Evolutionary conservation across 2,797 vertebrate species (phyloP), one percentile per base, ranked within the genome.

Genomic region (Gambusia yucatana): DNA sequence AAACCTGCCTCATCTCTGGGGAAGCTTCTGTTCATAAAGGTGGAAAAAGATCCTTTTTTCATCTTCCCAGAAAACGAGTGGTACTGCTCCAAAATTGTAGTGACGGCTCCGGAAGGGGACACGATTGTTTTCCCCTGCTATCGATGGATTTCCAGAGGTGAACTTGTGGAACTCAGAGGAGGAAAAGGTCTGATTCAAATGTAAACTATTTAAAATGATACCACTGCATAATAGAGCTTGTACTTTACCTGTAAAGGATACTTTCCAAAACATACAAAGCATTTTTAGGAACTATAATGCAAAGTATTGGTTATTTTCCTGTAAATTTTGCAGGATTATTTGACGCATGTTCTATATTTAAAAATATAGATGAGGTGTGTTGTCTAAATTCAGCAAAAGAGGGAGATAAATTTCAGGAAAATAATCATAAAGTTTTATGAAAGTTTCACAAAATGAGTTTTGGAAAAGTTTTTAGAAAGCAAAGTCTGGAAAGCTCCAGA

Each of bases 111-210:
- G 1, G 90, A 94, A 7, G 85, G 83, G 28, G 88, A 92, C 0
- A 75, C n/a, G 2, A 22, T 91, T 14, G 77, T 90, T 74, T 95
- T 95, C 75, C 94, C 93, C 70, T 94, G 94, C 74, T 81, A 94
- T 77, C 89, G 87, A 80, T 95, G 94, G 94, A 86, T 95, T 59
- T 88, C 82, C 67, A 87, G 87, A 6, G 87, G 90, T 30, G 88
- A 93, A 47, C 4, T 70, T 16, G 87, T 95, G 79, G 89, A 92
- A 84, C 89, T 95, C 76, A 88, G 93, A 85, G 94, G 92, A 72
- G 94, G 93, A 10, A 90, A 28, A 94, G 95, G 94, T 94, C 67
- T 72, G 72, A 2, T 55, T 41, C 0, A 72, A 77, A 52, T 22
- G 36, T 10, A 0, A 39, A 3, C 33, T 22, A 41, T 67, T 20